Conservation (phyloP, 2,888 invertebrate genomes). For the Oscheius onirici region DNA sequence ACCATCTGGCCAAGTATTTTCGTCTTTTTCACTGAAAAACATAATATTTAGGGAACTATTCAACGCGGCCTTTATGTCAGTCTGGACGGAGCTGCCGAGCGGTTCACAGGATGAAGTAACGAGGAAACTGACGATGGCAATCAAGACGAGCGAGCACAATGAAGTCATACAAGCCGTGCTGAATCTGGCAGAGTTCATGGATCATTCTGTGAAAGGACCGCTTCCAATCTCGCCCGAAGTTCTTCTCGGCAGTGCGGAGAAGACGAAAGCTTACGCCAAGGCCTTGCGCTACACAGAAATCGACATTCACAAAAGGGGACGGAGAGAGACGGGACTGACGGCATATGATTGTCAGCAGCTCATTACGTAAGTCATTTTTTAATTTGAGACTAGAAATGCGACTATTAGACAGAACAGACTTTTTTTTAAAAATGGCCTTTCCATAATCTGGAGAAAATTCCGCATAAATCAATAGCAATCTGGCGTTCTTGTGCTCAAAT, state of each 20-base stretch:
- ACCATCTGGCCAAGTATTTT: constrained; percentile 82
- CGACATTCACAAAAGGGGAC: constrained; percentile 47
- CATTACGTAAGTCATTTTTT: constrained; percentile 41
- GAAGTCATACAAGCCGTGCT: constrained; percentile 74
- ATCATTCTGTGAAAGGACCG: constrained; percentile 94
- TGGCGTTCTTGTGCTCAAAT: too few relatives aligned
- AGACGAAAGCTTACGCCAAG: constrained; percentile 86
- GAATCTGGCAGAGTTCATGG: constrained; percentile 98
- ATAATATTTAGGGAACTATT: constrained; percentile 82
- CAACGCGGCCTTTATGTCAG: constrained; percentile 97
- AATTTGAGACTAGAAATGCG: too few relatives aligned
- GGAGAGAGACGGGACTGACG: constrained; percentile 12
- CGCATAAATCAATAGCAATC: too few relatives aligned
- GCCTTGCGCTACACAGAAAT: constrained; percentile 82
- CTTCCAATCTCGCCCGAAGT: constrained; percentile 87
- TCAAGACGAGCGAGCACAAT: constrained; percentile 78
- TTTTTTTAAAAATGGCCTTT: too few relatives aligned
- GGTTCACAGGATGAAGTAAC: constrained; percentile 86
- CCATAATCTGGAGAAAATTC: too few relatives aligned
- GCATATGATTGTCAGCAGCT: constrained; percentile 48
- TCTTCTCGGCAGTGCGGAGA: constrained; percentile 91
- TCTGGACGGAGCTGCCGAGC: constrained; percentile 93
- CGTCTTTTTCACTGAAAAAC: not conserved
- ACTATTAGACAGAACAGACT: not conserved
- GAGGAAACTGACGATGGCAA: constrained; percentile 80